Evolutionary conservation across 2,113 vertebrate genomes (phyloP), one percentile per base, ranked within the genome.

Genomic region (Anhinga rufa): DNA sequence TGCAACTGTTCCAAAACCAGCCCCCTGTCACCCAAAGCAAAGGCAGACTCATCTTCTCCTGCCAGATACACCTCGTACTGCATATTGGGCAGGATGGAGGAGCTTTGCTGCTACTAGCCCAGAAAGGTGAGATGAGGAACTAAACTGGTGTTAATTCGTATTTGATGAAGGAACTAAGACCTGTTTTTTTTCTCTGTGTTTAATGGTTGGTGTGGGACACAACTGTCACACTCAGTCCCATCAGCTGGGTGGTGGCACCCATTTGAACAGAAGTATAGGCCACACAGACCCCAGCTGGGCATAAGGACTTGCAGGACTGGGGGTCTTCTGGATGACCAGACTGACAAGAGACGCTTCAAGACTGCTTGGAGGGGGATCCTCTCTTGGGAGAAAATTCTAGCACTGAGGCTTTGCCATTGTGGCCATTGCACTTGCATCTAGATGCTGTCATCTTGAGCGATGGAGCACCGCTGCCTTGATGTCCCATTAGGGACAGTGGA

Each of bases 281-380:
- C 3, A 6, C 3, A 3, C 9, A 5, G 3, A 38, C 6, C 2
- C 31, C 15, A 14, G 8, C 0, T 71, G 32, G 58, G 17, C 31
- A 51, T 44, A 76, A 61, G 15, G 22, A 2, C 12, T 46, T 82
- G 34, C 19, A 48, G 38, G 46, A 72, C 6, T 34, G 51, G 26
- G 26, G 31, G 10, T 34, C 36, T 51, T 79, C 74, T 34, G 66
- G 44, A 58, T 65, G 28, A 58, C 34, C 44, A 71, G 28, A 21
- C 1, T 3, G 12, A 46, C 12, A 34, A 71, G 32, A 92, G 86
- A 17, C 60, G 16, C 46, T 61, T 34, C 34, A n/a, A 54, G 36
- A 34, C 19, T 58, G 19, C 44, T 77, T 57, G 31, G 66, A 34
- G 10, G 9, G 21, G 3, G 12, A 36, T 44, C 3, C 15, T 28